Evolutionary conservation across 1,140 invertebrate genomes (phyloP), one percentile per base, ranked within the genome.

Genomic region (Arctopsyche grandis): DNA sequence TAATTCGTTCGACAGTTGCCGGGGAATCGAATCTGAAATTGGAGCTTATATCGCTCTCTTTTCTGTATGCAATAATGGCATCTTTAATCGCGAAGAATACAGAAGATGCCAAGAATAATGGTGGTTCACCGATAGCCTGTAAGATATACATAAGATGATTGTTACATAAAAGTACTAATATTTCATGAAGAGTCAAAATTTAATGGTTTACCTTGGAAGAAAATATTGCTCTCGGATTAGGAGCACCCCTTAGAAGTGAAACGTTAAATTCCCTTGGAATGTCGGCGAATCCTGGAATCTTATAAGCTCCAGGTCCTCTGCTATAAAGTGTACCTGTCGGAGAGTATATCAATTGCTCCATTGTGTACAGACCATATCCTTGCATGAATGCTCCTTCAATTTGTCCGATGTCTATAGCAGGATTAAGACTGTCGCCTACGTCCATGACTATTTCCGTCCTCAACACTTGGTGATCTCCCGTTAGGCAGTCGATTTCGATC

Each of bases 371-470:
- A 3, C 97, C 97, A 84, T 97, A 96, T 0, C 97, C 97, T 91
- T 98, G 97, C 82, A 95, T 91, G 83, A 98, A 98, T 0, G 90
- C 97, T 38, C 97, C 97, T 89, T 99, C 97, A 24, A 99, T 93
- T 89, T 99, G 97, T 0, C 97, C 97, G 84, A 99, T 95, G 83
- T 99, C 97, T 83, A 99, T 97, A 0, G 97, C 96, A 24, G 97
- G 97, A 89, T 99, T 99, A 29, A 99, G 87, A 88, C 96, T 98
- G 78, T 95, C 92, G 19, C 91, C 91, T 71, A 98, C 89, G 88
- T 99, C 97, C 97, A 98, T 98, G 0, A 99, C 96, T 83, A 99
- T 98, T 84, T 99, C 95, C 1, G 94, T 95, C 84, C 93, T 90
- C 60, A 97, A 84, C 7, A 98, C 93, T 87, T 94, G 91, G 85